phyloP scores from a whole-genome alignment of 2,888 invertebrate genomes.

The Meta bourneti region DNA sequence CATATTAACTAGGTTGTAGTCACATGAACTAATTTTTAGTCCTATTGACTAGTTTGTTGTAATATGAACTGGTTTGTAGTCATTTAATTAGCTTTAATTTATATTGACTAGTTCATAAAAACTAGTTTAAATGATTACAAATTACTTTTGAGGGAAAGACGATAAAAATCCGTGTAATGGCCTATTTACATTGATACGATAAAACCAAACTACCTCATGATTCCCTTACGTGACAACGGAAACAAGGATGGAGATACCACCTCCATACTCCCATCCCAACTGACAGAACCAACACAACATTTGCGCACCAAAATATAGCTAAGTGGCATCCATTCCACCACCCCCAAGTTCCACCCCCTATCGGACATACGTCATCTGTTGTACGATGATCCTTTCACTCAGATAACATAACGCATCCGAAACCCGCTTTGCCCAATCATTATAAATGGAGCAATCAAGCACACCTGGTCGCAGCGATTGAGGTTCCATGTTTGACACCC shows the following conservation, averaged over 20 bases:
- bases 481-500: conserved; percentile 71
- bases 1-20: too few relatives aligned
- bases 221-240: neutral
- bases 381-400: conserved; percentile 47
- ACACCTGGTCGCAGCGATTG: conserved; percentile 11
- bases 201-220: neutral
- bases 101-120: too few relatives aligned
- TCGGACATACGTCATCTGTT: conserved; percentile 33
- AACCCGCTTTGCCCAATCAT: conserved; percentile 52
- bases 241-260: neutral
- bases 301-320: conserved; percentile 15
- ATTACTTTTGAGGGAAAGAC: too few relatives aligned
- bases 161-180: too few relatives aligned
- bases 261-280: neutral
- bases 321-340: neutral
- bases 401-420: conserved; percentile 56
- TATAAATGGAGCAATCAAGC: conserved; percentile 62
- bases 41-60: too few relatives aligned
- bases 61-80: too few relatives aligned
- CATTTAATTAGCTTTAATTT: too few relatives aligned
- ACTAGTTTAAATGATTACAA: too few relatives aligned
- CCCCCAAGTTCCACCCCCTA: conserved; percentile 44
- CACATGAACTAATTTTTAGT: too few relatives aligned
- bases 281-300: conserved; percentile 4
- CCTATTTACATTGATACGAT: too few relatives aligned